These are phyloP conservation scores for Marasmarcha lunaedactyla DNA, from an alignment of 2,888 invertebrate genomes.

Conservation along the genomic window DNA sequence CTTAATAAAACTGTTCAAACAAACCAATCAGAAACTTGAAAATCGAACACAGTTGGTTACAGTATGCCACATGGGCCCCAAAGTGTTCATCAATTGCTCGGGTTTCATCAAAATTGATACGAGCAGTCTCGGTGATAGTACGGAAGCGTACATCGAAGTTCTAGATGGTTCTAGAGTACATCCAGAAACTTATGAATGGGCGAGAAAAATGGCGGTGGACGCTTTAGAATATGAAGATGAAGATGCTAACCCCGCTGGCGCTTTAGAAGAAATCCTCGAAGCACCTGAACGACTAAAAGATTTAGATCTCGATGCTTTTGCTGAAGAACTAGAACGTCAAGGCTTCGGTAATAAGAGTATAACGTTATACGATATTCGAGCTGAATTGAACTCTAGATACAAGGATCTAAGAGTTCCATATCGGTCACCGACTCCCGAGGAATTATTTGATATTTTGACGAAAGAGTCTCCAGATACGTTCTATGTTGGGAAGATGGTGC, in stretches of 20 bases:
- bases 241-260: conserved; percentile 95
- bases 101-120: conserved; percentile 99
- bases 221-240: conserved; percentile 98
- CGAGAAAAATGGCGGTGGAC: conserved; percentile 99
- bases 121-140: conserved; percentile 92
- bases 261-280: conserved; percentile 96
- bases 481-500: conserved; percentile 88
- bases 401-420: conserved; percentile 89
- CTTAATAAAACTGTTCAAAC: conserved; percentile 86
- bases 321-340: conserved; percentile 94
- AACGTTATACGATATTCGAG: conserved; percentile 96
- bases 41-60: conserved; percentile 96
- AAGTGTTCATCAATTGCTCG: conserved; percentile 98
- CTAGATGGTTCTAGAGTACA: conserved; percentile 98
- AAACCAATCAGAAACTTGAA: conserved; percentile 91
- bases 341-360: conserved; percentile 91
- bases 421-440: conserved; percentile 84
- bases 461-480: conserved; percentile 97
- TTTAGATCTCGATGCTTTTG: conserved; percentile 97
- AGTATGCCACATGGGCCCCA: conserved; percentile 96
- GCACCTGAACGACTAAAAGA: conserved; percentile 95
- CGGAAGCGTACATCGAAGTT: conserved; percentile 95
- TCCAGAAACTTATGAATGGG: conserved; percentile 99
- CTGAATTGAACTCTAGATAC: conserved; percentile 93
- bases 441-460: conserved; percentile 93